Evolutionary conservation across 1,140 invertebrate species (phyloP), one percentile per base, ranked within the genome.

Genomic region (Drosophila pruinosa): DNA sequence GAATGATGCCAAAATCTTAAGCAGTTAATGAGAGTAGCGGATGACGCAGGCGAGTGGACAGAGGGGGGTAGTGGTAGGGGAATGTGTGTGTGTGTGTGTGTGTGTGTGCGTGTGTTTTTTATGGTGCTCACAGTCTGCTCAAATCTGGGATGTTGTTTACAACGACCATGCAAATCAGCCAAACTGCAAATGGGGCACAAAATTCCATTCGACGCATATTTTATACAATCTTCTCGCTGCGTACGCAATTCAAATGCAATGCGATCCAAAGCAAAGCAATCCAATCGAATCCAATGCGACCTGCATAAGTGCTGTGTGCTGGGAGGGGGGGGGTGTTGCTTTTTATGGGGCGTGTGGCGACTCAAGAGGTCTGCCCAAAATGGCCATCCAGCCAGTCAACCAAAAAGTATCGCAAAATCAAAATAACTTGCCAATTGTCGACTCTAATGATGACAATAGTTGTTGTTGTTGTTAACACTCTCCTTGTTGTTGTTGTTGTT

Each of bases 191-290:
- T 69, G 65, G 48, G 58, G 47, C 65, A 62, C 28, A 43, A 69
- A 69, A 69, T 69, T 69, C 57, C 57, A 61, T 45, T 62, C 15
- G 24, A 45, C 31, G 65, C 65, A 69, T 69, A 69, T 69, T 69
- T 68, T 61, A 68, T 61, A 61, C 63, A 26, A 56, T 31, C 36
- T 34, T 45, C 21, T 5, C 36, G 22, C 24, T 14, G 17, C 43
- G 24, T 26, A 39, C 36, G 36, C 34, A 68, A 62, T 62, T 69
- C 58, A 63, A 69, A 69, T 69, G 58, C 65, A 69, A 63, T 69
- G 45, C 56, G 56, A 68, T 52, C 26, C 15, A 61, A 10, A 26
- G 10, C 2, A 3, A 31, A 10, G 12, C 10, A 19, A 17, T 17
- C 21, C 21, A 34, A 19, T 47, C 48, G 10, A 15, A 52, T 8